Base-by-base conservation (phyloP, 2,113 vertebrate genomes). In the Toxotes jaculatrix region DNA sequence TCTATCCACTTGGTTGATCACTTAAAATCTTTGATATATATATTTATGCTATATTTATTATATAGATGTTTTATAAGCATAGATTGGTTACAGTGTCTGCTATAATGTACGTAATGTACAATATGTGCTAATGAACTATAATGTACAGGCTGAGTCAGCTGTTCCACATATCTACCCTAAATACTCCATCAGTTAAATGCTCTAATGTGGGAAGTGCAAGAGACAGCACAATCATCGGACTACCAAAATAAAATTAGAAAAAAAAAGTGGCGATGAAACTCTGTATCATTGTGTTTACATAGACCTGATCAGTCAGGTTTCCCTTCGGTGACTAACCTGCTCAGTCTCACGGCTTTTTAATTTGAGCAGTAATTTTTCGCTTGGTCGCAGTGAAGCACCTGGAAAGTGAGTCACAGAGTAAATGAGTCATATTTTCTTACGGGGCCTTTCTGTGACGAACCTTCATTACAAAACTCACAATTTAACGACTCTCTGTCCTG, bases 331-430 rank as follows among this genome's bases (percentile, higher is more conserved):
- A 83, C 72, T 69, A 57, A 77, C 10, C 38, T 66, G 19, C 73
- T 53, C 27, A 49, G 13, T 59, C 1, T 27, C 36, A 23, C 14
- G 31, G n/a, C 42, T 76, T 64, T 59, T 42, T 5, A 42, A 40
- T 7, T n/a, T 14, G 47, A 27, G 0, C 4, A 17, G 1, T 1
- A 60, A 1, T 67, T 68, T 34, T 12, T 3, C 27, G 9, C n/a
- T 13, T 47, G 0, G 4, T 34, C 9, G 12, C 14, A 5, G n/a
- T 10, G 51, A 23, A 59, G 1, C 65, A 73, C 55, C 65, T 84
- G 69, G 27, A 34, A 1, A 38, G 27, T 87, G 85, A 89, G 27
- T 87, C 80, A 83, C 13, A 7, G n/a, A 11, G 38, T 5, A 13
- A 19, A 31, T 90, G 73, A 89, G 7, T 87, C 76, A 66, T 4